Evolutionary conservation across 1,140 invertebrate genomes (phyloP).

Genomic region (Polypedilum vanderplanki): DNA sequence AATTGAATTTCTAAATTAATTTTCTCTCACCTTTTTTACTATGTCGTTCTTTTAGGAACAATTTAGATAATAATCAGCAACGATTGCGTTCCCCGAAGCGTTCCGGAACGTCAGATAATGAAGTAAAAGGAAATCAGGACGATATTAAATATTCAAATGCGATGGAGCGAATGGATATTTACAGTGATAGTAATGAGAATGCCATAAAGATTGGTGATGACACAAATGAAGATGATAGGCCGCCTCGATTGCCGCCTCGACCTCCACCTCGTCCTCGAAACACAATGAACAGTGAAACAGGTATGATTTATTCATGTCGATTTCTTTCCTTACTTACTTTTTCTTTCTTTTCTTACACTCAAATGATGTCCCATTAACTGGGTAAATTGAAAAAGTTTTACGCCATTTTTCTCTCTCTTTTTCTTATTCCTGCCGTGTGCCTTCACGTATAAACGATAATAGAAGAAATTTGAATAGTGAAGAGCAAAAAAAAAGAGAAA

Average conservation of each 20-base stretch:
- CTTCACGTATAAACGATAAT: not conserved
- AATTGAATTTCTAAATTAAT: slow-evolving; percentile 27
- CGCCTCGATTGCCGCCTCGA: not conserved
- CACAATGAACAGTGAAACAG: slow-evolving; percentile 20
- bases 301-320: slow-evolving; percentile 28
- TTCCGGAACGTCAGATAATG: not conserved
- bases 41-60: not conserved
- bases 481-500: not conserved
- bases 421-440: not conserved
- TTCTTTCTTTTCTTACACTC: not conserved
- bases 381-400: slow-evolving; percentile 26
- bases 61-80: slow-evolving; percentile 27
- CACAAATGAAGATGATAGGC: not conserved
- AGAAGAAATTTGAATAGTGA: not conserved
- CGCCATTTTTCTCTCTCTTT: not conserved
- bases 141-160: slow-evolving; percentile 27
- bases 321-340: not conserved
- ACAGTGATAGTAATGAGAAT: slow-evolving; percentile 16
- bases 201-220: slow-evolving; percentile 21
- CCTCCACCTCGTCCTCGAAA: slow-evolving; percentile 20
- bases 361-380: slow-evolving; percentile 29
- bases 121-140: slow-evolving; percentile 9
- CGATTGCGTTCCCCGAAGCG: slow-evolving; percentile 20
- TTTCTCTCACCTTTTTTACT: slow-evolving; percentile 5
- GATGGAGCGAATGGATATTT: slow-evolving; percentile 21